Base-by-base conservation (phyloP, 2,113 vertebrate genomes). In the Todiramphus chloris region DNA sequence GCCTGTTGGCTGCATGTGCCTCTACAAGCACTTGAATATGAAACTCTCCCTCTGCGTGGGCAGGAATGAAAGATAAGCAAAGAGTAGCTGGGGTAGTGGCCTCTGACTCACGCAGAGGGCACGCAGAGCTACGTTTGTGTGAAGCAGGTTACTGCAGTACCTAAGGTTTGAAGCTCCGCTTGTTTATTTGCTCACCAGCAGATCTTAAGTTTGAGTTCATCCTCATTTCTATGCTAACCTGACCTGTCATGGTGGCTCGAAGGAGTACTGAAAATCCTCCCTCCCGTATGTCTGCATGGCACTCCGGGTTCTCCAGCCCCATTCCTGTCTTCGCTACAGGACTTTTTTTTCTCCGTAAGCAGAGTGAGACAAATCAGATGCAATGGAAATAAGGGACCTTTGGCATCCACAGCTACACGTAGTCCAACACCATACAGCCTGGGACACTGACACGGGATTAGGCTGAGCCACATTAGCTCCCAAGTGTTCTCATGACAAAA, bases 201-300 rank as follows among this genome's bases (percentile, higher is more conserved):
- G 51, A 59, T 50, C 33, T 60, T n/a, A 33, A 41, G 19, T 53
- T 66, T 31, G 51, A 72, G 79, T 62, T 84, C 58, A 28, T 28
- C 33, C 59, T 53, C 31, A 25, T 31, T 46, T 30, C 75, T 33
- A 41, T 7, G 19, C n/a, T 84, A 60, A 56, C 55, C 39, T 0
- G 0, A 84, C 59, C 56, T 84, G 44, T 35, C 0, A 0, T 3
- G 0, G 60, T 0, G 0, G 48, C 7, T 15, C 59, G 25, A 68
- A 53, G 37, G 25, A 18, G 11, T 2, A 1, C 30, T 4, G 23
- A 82, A 37, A 15, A 51, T 53, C 43, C 60, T 77, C 16, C 55
- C 14, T 77, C 16, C 44, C 30, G 21, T 2, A 0, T 9, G 11
- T 35, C 66, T 33, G n/a, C 12, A 2, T 6, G 17, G 66, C 16